Evolutionary conservation across 2,888 invertebrate species (phyloP), one percentile per base, ranked within the genome.

Genomic region (Mesodorylaimus sp.): DNA sequence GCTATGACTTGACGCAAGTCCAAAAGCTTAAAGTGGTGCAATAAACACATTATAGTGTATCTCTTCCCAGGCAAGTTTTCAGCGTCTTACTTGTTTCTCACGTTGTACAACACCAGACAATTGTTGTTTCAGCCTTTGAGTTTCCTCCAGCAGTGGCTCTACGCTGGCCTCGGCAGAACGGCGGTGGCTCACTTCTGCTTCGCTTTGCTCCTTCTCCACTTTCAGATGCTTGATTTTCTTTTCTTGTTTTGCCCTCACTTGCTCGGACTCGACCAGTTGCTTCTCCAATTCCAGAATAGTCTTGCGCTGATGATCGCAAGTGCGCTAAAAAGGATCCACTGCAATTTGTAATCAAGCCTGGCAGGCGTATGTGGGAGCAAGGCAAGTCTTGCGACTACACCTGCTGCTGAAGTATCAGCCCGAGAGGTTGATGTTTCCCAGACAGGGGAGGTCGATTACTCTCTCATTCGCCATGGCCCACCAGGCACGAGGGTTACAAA

Each of bases 1-100:
- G 66, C 61, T 2, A 70, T 59, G 25, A 68, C 67, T 44, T 57
- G 59, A 24, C 69, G 62, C 58, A 70, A 66, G 52, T 70, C 70
- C 38, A 68, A 50, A 47, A 70, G 57, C 68, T 69, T 32, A 7
- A 32, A 32, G 16, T 10, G 16, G 32, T 32, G 7, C 16, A 16
- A 32, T 10, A 16, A 16, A 16, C 7, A 32, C 32, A 32, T 32
- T 32, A 32, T 32, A 16, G 7, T 32, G 32, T 32, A 32, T n/a
- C n/a, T n/a, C n/a, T n/a, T n/a, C n/a, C n/a, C n/a, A n/a, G n/a
- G n/a, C n/a, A n/a, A n/a, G n/a, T n/a, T n/a, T n/a, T n/a, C n/a
- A n/a, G n/a, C n/a, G n/a, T n/a, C n/a, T n/a, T n/a, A n/a, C 32
- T 16, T 32, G 32, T 16, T 32, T 32, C 16, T 32, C 32, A 32